These are phyloP conservation scores for Cephalophus harveyi DNA, from an alignment of 2,113 vertebrate genomes.

Conservation along the genomic window DNA sequence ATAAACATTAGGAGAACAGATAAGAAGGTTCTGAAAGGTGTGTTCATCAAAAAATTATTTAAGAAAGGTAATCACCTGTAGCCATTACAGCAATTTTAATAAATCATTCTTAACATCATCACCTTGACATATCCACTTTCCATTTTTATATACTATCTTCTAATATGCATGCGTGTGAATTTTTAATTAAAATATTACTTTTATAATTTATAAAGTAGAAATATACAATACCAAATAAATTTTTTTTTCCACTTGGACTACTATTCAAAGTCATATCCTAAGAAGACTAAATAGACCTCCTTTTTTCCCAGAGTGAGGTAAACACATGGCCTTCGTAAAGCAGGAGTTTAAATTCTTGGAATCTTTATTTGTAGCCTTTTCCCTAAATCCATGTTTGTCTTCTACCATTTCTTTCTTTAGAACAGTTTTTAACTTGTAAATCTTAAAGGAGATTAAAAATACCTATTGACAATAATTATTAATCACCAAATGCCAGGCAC, in stretches of 20 bases:
- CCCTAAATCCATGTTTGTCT: neutral
- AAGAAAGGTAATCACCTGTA: neutral
- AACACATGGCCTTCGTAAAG: neutral
- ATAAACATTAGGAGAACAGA: neutral
- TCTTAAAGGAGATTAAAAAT: neutral
- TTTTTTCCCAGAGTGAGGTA: neutral
- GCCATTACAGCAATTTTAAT: neutral
- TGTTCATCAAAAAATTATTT: neutral
- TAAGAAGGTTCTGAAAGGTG: neutral
- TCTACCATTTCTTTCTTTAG: neutral
- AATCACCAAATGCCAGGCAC: neutral
- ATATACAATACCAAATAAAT: neutral
- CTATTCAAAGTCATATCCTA: neutral
- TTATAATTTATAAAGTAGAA: neutral
- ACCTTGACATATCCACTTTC: neutral
- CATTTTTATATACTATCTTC: neutral
- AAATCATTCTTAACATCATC: neutral
- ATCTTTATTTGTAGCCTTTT: neutral
- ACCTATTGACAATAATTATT: neutral
- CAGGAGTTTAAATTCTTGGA: neutral
- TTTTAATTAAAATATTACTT: neutral
- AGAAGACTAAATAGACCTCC: neutral
- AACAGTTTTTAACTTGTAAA: neutral
- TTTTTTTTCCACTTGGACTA: neutral
- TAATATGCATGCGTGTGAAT: neutral